Base-by-base conservation (phyloP, 2,888 invertebrate species). In the Mythimna albipuncta region DNA sequence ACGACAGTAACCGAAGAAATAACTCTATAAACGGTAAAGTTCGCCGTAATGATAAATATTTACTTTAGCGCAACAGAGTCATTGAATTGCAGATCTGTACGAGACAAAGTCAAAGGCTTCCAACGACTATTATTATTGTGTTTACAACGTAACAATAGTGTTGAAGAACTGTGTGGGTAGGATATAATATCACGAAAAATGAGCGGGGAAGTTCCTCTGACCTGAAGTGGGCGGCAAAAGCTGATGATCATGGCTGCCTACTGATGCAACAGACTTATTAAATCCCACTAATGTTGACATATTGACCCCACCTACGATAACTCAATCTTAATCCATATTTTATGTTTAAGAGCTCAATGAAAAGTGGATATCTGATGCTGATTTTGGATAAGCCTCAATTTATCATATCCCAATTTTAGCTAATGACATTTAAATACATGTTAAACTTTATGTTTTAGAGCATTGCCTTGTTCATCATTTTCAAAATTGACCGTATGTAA, bases 41-140 rank as follows among this genome's bases (percentile, higher is more conserved):
- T 64, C 59, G 32, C 70, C 38, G 57, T 47, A 61, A 11, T 38
- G 11, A 57, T 64, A 69, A 72, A 64, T 70, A 16, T 68, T 64
- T 44, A 55, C 52, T 62, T 50, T 63, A 74, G 71, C 55, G 66
- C 64, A 75, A 82, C 73, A 82, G 75, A 83, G 75, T 75, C 70
- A 79, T 85, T 85, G 75, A 81, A 85, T 80, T 86, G 73, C 77
- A 79, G 65, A 71, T 72, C 69, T 35, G 54, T 71, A 63, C 64
- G 35, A 69, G 66, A 63, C 71, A 73, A 72, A 61, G 69, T 70
- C 57, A 26, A 52, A 52, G 32, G 16, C 50, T 72, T 21, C 35
- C 41, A 64, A 11, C 64, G 16, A 47, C 19, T 47, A 32, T 65
- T 32, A 68, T 72, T 64, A 72, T 65, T 79, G 32, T 71, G 62